Base-by-base conservation (phyloP, 2,888 invertebrate genomes). In the Tipula helvola region DNA sequence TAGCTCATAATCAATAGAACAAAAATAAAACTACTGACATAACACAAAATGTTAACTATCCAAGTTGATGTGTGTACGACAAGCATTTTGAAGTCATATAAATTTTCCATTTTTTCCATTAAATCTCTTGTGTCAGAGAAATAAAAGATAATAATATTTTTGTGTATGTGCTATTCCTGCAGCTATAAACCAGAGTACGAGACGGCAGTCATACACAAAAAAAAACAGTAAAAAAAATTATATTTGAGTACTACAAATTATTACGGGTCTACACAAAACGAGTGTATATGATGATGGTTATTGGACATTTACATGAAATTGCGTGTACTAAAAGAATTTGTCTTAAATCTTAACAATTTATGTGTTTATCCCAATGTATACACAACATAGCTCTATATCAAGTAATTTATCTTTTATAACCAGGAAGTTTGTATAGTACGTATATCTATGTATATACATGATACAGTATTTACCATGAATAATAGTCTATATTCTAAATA, bases 251-350 rank as follows among this genome's bases (percentile, higher is more conserved):
- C 71, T 71, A 71, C 71, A 71, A 71, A 10, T 28, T 71, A 71
- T 71, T 71, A 71, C 10, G 28, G 71, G 71, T 71, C 71, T 71
- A 71, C 10, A 71, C 28, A 28, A 28, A 28, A 18, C 10, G 28
- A 71, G 71, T 71, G 71, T 71, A 71, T 10, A 71, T 71, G 71
- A 71, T 71, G 71, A 71, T 71, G 71, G 71, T 71, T 71, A 71
- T 71, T 71, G 71, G 71, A 71, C 71, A 71, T 71, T 71, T 71
- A 71, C 71, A 71, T 71, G 71, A 71, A 71, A 71, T 71, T 71
- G 71, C 71, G 71, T 71, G 71, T 71, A 71, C 71, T 71, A 71
- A 28, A 28, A 71, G 71, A 71, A 18, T 71, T 71, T 71, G 71
- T 71, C 71, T 28, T 71, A 71, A 71, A 71, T 71, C 71, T 71